Conservation (phyloP, 1,140 invertebrate genomes). For the Calycopis cecrops region DNA sequence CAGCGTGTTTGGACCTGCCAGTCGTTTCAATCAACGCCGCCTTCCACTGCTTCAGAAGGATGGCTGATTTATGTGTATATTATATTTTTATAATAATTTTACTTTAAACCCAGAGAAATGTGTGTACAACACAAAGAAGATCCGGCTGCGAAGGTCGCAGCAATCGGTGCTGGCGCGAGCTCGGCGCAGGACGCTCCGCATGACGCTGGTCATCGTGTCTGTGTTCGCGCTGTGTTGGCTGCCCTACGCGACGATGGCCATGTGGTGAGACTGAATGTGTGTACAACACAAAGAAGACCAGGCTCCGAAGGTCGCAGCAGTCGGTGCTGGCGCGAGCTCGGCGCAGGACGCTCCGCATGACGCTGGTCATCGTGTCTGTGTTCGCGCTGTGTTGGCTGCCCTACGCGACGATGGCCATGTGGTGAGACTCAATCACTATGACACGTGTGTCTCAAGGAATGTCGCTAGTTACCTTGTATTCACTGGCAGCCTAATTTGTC, state of each 20-base stretch:
- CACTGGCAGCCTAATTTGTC: no score
- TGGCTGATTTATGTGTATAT: no score
- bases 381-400: conserved; percentile 90
- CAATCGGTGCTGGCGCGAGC: conserved; percentile 82
- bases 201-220: conserved; percentile 88
- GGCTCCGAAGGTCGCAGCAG: conserved; percentile 76
- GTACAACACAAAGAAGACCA: conserved; percentile 31
- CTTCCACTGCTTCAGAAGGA: no score
- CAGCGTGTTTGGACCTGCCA: no score
- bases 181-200: conserved; percentile 82
- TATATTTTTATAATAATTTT: no score
- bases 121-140: conserved; percentile 24
- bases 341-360: conserved; percentile 86
- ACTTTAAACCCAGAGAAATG: conserved; percentile 24
- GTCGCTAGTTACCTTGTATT: no score
- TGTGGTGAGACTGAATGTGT: conserved; percentile 78
- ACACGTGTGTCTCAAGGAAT: no score
- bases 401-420: conserved; percentile 83
- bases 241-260: conserved; percentile 83
- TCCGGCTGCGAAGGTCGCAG: conserved; percentile 78
- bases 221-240: conserved; percentile 89
- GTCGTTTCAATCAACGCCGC: no score
- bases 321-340: conserved; percentile 78
- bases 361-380: conserved; percentile 85
- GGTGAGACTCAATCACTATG: conserved; percentile 78